Evolutionary conservation across 2,113 vertebrate species (phyloP), one percentile per base, ranked within the genome.

Genomic region (Raja brachyura): DNA sequence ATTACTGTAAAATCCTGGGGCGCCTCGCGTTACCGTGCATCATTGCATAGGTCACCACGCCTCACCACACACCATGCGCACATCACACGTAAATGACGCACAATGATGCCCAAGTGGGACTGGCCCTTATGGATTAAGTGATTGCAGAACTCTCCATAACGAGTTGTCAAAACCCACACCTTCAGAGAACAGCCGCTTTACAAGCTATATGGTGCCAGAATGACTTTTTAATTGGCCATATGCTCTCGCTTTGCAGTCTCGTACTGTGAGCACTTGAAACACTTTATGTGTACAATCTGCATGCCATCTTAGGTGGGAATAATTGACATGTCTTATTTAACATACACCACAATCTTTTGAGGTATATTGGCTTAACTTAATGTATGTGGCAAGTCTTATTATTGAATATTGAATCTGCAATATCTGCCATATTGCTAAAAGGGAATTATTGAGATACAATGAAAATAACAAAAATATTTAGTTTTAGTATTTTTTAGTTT

Each of bases 201-300:
- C 83, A 88, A 63, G 59, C 59, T n/a, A 86, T n/a, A 86, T 28
- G 25, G 13, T 88, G 56, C 59, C 83, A 88, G 83, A 33, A 88
- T 88, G 13, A 88, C 83, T 63, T 88, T n/a, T 31, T 88, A 31
- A 63, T 88, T 88, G 63, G 59, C 83, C 28, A 66, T 61, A 88
- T 63, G 83, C 56, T 88, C 28, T 31, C 61, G 83, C 59, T n/a
- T 61, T 86, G 25, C 25, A 14, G 11, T 59, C 56, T 63, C 13
- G 61, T n/a, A 88, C 59, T 31, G 56, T 88, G 83, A 88, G 28
- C 56, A 31, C 7, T 8, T 56, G 48, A 83, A 83, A 59, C 48
- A 59, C 56, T 83, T 83, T 56, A 83, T 28, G 22, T 56, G 54
- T 54, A 73, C 70, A 73, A 20, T 73, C 70, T 22, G 18, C 70